Evolutionary conservation across 2,113 vertebrate species (phyloP).

Genomic region (Chionomys nivalis): DNA sequence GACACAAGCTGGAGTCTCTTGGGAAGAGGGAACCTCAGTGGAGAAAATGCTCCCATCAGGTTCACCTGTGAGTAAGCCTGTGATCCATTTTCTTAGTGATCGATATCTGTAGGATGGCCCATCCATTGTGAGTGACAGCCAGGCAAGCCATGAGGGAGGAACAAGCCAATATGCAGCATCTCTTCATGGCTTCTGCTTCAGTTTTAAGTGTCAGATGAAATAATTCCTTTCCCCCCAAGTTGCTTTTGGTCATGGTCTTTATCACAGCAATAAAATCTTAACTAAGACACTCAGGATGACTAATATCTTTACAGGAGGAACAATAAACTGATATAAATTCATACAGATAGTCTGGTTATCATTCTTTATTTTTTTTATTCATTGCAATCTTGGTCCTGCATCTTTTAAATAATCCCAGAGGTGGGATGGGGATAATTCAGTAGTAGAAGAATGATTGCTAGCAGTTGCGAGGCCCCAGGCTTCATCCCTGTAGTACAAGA

Average conservation of each 20-base stretch:
- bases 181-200: neutral
- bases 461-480: neutral
- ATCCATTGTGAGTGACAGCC: neutral
- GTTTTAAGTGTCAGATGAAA: neutral
- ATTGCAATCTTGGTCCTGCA: neutral
- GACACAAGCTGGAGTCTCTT: neutral
- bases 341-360: neutral
- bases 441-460: neutral
- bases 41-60: neutral
- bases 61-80: neutral
- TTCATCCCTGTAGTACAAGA: neutral
- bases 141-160: neutral
- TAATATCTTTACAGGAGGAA: neutral
- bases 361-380: conserved; percentile 27
- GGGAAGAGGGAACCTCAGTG: neutral
- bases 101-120: neutral
- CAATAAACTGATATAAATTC: neutral
- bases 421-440: no score
- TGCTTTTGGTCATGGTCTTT: neutral
- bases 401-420: conserved; percentile 28
- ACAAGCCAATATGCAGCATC: neutral
- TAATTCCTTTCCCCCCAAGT: neutral
- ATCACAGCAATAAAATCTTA: neutral
- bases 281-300: neutral
- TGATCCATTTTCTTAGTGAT: neutral